phyloP scores from a whole-genome alignment of 2,888 invertebrate species.

The Terebella lapidaria region DNA sequence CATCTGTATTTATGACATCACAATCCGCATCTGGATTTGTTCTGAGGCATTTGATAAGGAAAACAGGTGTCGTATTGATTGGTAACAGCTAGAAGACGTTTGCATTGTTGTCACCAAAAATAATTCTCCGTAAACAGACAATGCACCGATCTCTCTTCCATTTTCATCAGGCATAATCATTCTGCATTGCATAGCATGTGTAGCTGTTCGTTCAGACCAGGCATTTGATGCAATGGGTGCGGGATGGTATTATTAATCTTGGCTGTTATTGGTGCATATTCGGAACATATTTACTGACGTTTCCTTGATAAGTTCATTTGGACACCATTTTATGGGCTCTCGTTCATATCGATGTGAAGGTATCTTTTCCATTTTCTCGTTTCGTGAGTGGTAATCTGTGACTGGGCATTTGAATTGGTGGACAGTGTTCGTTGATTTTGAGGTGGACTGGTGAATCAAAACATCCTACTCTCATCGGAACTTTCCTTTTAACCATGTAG shows the following conservation, averaged over 20 bases:
- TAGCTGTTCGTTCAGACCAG: slow-evolving; percentile 1
- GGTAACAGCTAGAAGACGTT: slow-evolving; percentile 5
- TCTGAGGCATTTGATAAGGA: slow-evolving; percentile 9
- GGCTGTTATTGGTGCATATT: slow-evolving; percentile 12
- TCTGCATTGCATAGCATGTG: neutral
- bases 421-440: neutral
- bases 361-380: neutral
- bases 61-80: slow-evolving; percentile 6
- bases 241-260: slow-evolving; percentile 6
- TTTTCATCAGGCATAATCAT: slow-evolving; percentile 3
- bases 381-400: slow-evolving; percentile 6
- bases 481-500: neutral
- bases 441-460: slow-evolving; percentile 3
- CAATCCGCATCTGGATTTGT: slow-evolving; percentile 8
- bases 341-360: neutral
- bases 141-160: slow-evolving; percentile 4
- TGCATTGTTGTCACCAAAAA: slow-evolving; percentile 12
- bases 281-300: slow-evolving; percentile 6
- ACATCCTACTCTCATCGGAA: neutral
- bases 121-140: neutral
- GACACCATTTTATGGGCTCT: slow-evolving; percentile 5
- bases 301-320: neutral
- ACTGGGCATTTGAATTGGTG: neutral
- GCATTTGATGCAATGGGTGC: slow-evolving; percentile 2
- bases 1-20: slow-evolving; percentile 7